A percentile compares a stretch with the other conserved stretches of the same genome.
Evolutionary conservation across 2,113 vertebrate genomes (phyloP).

Genomic region (Oceanodroma tethys): DNA sequence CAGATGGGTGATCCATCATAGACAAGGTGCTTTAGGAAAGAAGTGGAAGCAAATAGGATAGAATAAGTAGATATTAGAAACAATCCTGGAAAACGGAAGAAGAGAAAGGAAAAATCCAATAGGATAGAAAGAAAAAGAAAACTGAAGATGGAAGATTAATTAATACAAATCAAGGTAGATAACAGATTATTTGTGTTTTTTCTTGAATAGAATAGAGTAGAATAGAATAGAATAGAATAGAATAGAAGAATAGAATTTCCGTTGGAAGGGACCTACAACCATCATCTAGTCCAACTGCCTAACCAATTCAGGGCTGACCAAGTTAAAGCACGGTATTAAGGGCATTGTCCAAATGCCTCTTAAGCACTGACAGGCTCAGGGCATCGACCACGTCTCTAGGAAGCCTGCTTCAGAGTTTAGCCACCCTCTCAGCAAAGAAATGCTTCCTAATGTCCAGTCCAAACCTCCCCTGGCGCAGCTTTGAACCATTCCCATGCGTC

Average conservation of each 20-base stretch:
- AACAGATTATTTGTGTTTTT: not conserved
- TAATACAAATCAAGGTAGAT: not conserved
- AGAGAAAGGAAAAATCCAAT: not conserved
- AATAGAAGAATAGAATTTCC: too few relatives aligned
- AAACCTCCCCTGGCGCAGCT: not conserved
- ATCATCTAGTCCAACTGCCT: too few relatives aligned
- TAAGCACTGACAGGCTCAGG: too few relatives aligned
- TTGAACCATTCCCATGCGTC: not conserved
- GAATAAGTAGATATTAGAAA: not conserved
- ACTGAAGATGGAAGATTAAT: not conserved
- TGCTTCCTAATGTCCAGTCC: not conserved
- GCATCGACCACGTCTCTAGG: not conserved
- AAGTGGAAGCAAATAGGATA: not conserved
- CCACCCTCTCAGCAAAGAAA: not conserved
- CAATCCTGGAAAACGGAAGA: not conserved
- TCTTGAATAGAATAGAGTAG: not conserved
- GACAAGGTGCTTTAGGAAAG: not conserved
- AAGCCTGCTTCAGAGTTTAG: not conserved
- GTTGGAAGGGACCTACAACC: too few relatives aligned
- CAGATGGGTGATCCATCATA: not conserved
- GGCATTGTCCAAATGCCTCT: too few relatives aligned
- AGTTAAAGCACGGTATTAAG: too few relatives aligned
- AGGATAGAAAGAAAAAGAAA: not conserved
- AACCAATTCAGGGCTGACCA: too few relatives aligned
- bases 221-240: not conserved